Evolutionary conservation across 2,113 vertebrate genomes (phyloP), one percentile per base, ranked within the genome.

Genomic region (Micronycteris hirsuta): DNA sequence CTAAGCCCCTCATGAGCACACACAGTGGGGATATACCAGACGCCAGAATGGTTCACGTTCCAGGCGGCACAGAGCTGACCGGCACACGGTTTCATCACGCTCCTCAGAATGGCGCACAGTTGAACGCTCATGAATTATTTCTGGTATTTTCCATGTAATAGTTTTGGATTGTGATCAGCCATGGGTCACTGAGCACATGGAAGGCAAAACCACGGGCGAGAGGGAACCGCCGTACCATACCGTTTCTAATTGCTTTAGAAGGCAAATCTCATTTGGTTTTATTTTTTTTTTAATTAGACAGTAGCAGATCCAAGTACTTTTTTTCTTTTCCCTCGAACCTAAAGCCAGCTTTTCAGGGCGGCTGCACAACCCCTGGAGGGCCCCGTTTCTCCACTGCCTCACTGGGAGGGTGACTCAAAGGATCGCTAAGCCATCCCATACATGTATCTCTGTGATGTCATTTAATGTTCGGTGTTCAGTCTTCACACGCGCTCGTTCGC

Each of bases 391-490:
- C 36, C 1, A 6, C 41, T 49, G 52, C 76, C 58, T 33, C 19
- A 31, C 0, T 1, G 26, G 17, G 70, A 20, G 14, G 28, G 5
- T 15, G 41, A n/a, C 24, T 20, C 33, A 31, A 26, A 26, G 4
- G 22, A 41, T 8, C 2, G 2, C 63, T 56, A 7, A 74, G 15
- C 10, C 9, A 7, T 2, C 24, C 1, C 0, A 20, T 41, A 15
- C 43, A 10, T 1, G 5, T 12, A 74, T 28, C 67, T 86, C 67
- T 13, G 3, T 1, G 4, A 24, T 33, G 12, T 16, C 12, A 9
- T 45, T 65, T 52, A 9, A 41, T 1, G 28, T 43, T 78, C 41
- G 83, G 20, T 13, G 85, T 74, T 76, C 45, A 12, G 33, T 16
- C 4, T 81, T 90, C 24, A 41, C 1, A 15, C 0, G 19, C 16